phyloP scores from a whole-genome alignment of 2,113 vertebrate genomes.

The Thinocorus orbignyianus region DNA sequence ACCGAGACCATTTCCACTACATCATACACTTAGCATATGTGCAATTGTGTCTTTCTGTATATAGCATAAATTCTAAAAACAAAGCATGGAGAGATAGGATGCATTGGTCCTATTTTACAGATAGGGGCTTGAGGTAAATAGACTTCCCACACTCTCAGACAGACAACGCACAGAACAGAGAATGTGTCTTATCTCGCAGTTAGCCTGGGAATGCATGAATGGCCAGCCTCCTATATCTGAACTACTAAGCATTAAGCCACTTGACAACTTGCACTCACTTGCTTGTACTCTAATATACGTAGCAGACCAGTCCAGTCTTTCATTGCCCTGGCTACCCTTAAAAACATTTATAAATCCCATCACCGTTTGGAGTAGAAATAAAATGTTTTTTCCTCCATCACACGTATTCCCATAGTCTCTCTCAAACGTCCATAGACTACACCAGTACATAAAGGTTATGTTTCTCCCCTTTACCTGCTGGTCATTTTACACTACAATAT shows the following conservation, averaged over 20 bases:
- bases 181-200: fast-evolving
- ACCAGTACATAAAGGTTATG: not conserved
- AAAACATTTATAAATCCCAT: not conserved
- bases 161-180: not conserved
- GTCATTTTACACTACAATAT: not conserved
- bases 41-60: fast-evolving
- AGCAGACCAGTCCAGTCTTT: not conserved
- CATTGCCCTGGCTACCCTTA: not conserved
- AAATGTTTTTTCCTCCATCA: not conserved
- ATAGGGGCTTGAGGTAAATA: not conserved
- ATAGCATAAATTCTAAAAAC: not conserved
- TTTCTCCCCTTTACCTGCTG: not conserved
- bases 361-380: not conserved
- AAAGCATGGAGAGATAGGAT: not conserved
- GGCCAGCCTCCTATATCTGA: not conserved
- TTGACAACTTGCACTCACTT: not conserved
- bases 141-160: not conserved
- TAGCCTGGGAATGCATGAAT: not conserved
- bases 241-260: not conserved
- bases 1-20: not conserved
- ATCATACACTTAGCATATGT: fast-evolving
- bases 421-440: not conserved
- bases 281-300: not conserved
- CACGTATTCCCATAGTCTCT: fast-evolving
- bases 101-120: not conserved